Conservation (phyloP, 2,888 invertebrate genomes). For the Latheticus oryzae region DNA sequence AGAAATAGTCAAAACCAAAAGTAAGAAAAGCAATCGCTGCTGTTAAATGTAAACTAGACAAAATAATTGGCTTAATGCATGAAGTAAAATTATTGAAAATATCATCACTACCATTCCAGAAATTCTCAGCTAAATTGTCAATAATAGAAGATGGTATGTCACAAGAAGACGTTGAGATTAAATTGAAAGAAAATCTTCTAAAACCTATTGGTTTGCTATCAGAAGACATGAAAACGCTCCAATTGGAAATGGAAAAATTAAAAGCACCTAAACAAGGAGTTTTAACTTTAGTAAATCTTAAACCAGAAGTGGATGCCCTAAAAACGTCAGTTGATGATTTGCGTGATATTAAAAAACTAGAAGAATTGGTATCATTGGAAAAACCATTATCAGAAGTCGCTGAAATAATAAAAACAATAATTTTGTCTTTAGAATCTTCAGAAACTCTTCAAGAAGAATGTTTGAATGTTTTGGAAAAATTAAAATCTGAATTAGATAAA, state of each 20-base stretch:
- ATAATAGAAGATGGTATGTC: constrained; percentile 23
- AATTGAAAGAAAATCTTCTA: constrained; percentile 2
- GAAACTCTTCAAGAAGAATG: too few relatives aligned
- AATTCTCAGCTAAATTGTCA: constrained; percentile 35
- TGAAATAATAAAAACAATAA: constrained; percentile 24
- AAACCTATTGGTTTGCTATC: constrained; percentile 23
- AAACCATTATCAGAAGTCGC: constrained; percentile 13
- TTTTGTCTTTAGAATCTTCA: too few relatives aligned
- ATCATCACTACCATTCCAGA: constrained; percentile 32
- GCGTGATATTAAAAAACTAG: constrained; percentile 1
- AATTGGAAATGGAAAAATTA: constrained; percentile 33
- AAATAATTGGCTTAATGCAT: constrained; percentile 10
- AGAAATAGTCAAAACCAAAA: constrained; percentile 32
- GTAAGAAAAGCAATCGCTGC: constrained; percentile 41
- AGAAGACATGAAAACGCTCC: constrained; percentile 35
- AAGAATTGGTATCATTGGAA: constrained; percentile 14
- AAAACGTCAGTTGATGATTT: not conserved
- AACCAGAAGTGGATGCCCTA: constrained; percentile 7
- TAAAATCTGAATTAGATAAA: constrained; percentile 38
- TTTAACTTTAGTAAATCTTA: constrained; percentile 44
- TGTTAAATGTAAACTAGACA: constrained; percentile 41
- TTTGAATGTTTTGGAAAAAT: constrained; percentile 22
- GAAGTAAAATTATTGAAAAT: constrained; percentile 36
- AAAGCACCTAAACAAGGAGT: constrained; percentile 47
- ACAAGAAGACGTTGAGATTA: constrained; percentile 5